Base-by-base conservation (phyloP, 2,113 vertebrate species). In the Gambusia affinis region DNA sequence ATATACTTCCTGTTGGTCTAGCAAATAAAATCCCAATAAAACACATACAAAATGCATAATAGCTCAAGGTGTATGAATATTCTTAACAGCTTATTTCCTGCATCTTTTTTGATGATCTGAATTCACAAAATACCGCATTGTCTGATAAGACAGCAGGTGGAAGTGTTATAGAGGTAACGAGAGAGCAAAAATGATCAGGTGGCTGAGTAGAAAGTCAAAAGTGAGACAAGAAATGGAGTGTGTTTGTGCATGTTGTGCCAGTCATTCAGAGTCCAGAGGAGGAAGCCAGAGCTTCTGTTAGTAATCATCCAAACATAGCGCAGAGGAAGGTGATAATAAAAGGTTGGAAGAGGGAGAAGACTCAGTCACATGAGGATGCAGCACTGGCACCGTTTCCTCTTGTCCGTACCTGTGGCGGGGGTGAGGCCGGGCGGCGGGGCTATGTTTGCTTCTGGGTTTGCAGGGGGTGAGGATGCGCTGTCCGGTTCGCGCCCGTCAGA, bases 331-430 rank as follows among this genome's bases (percentile, higher is more conserved):
- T 84, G 82, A 90, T 87, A 86, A 86, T 87, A 89, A 87, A 84
- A 85, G 73, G 67, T 77, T 86, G 83, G 89, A 87, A 88, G 87
- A 85, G 78, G 88, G 77, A 76, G 77, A 91, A 91, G 90, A 85
- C 75, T 94, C 90, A 93, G 95, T 99, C 97, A 99, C 98, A 99
- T 99, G 94, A 98, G 94, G 96, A 96, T 93, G 96, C 98, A 99
- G 97, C 98, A 99, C 80, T 97, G 94, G 96, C 98, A 99, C 93
- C 96, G 96, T 94, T 96, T 97, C 97, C 97, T 98, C 97, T 99
- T 98, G 96, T 99, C 95, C 94, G 95, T 99, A 99, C 98, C 97
- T 99, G 97, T 94, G 90, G 95, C 77, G 37, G 91, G 93, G 27
- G 96, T 99, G 96, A 94, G 92, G 95, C 90, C 79, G 8, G 94